These are phyloP conservation scores for Pseudanteris insignis DNA, from an alignment of 2,888 invertebrate genomes.

Conservation along the genomic window DNA sequence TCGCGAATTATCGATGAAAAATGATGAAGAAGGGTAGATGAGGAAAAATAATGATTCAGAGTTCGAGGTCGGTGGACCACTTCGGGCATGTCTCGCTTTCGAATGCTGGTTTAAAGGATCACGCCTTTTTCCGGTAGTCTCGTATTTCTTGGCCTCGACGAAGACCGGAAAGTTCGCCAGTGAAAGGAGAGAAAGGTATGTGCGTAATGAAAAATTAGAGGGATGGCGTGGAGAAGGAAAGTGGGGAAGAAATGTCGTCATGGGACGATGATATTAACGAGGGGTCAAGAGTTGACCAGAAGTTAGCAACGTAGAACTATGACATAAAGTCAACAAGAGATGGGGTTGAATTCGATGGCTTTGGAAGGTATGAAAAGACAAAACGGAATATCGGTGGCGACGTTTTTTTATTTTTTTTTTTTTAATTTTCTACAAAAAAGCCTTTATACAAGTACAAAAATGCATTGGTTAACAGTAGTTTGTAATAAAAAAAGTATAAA, in stretches of 20 bases:
- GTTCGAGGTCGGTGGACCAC: conserved; percentile 26
- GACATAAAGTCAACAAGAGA: too few species aligned
- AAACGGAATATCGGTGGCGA: conserved; percentile 62
- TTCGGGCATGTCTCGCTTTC: conserved; percentile 40
- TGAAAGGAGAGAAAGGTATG: conserved; percentile 64
- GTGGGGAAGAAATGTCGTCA: conserved; percentile 8
- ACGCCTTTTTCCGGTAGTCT: conserved; percentile 43
- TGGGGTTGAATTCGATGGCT: too few species aligned
- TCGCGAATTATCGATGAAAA: neutral
- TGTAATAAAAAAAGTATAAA: conserved; percentile 57
- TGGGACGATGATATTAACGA: conserved; percentile 20
- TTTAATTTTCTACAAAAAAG: conserved; percentile 64
- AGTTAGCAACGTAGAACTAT: conserved; percentile 32
- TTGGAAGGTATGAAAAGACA: neutral
- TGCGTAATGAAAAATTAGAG: conserved; percentile 43
- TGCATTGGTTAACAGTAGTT: conserved; percentile 59
- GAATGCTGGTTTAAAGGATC: conserved; percentile 18
- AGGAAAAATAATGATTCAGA: conserved; percentile 17
- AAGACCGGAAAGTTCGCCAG: conserved; percentile 46
- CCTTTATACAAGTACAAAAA: conserved; percentile 67
- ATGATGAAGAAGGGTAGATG: neutral
- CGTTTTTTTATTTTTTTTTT: conserved; percentile 61
- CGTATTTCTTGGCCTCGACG: conserved; percentile 19
- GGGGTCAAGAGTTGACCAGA: conserved; percentile 15
- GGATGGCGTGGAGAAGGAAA: neutral